phyloP scores from a whole-genome alignment of 2,797 vertebrate species.

The Orestias chungarensis region DNA sequence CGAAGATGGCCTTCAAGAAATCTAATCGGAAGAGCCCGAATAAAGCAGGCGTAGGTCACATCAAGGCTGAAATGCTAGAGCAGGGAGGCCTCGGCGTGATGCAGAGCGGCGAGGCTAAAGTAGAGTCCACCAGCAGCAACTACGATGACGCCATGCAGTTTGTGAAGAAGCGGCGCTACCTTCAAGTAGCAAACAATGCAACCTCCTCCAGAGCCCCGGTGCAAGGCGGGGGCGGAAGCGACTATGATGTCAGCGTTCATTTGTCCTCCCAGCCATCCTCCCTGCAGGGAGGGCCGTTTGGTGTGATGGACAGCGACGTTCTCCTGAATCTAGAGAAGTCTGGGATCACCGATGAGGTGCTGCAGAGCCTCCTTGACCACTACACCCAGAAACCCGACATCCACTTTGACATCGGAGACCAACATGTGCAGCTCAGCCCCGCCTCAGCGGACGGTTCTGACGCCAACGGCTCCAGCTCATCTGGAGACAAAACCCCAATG shows the following conservation, averaged over 20 bases:
- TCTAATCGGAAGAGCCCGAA: slow-evolving; percentile 86
- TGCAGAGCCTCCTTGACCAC: slow-evolving; percentile 97
- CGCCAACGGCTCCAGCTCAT: slow-evolving; percentile 80
- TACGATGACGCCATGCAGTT: slow-evolving; percentile 99
- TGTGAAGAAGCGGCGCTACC: slow-evolving; percentile 95
- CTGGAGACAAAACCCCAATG: slow-evolving; percentile 89
- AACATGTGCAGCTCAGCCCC: slow-evolving; percentile 88
- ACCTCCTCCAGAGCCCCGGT: slow-evolving; percentile 63
- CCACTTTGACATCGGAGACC: slow-evolving; percentile 88
- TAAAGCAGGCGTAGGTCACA: slow-evolving; percentile 81
- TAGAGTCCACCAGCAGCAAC: slow-evolving; percentile 86
- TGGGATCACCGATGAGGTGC: slow-evolving; percentile 94
- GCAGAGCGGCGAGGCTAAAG: slow-evolving; percentile 84
- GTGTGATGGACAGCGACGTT: slow-evolving; percentile 87
- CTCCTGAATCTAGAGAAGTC: slow-evolving; percentile 91
- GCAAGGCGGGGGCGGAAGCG: slow-evolving; percentile 30
- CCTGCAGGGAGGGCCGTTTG: slow-evolving; percentile 88
- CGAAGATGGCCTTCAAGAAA: slow-evolving; percentile 95
- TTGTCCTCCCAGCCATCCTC: slow-evolving; percentile 89
- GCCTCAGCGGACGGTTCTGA: slow-evolving; percentile 70
- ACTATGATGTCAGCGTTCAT: slow-evolving; percentile 87
- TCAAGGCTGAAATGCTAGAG: slow-evolving; percentile 83
- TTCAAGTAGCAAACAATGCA: slow-evolving; percentile 88
- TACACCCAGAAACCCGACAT: slow-evolving; percentile 92
- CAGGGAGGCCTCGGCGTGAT: slow-evolving; percentile 87